phyloP scores from a whole-genome alignment of 2,113 vertebrate genomes.

The Hypanus sabinus region DNA sequence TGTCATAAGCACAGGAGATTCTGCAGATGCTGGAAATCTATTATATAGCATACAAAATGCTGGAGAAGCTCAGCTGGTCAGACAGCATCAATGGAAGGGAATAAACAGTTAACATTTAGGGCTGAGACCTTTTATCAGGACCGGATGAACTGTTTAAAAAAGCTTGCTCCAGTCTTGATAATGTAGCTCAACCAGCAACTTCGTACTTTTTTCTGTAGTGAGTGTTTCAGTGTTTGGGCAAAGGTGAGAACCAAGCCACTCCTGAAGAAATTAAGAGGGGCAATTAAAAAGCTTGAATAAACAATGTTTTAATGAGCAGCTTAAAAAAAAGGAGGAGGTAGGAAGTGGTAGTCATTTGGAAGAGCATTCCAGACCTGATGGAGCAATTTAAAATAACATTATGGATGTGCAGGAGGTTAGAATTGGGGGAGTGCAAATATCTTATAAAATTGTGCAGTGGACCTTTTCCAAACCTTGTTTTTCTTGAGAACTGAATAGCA shows the following conservation, averaged over 20 bases:
- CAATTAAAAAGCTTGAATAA: neutral
- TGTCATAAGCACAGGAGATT: too few species aligned
- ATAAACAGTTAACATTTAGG: too few species aligned
- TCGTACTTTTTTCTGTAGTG: neutral
- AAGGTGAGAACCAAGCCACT: neutral
- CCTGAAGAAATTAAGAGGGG: too few species aligned
- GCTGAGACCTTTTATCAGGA: too few species aligned
- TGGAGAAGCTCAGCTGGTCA: too few species aligned
- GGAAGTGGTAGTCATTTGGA: neutral
- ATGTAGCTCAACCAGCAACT: neutral
- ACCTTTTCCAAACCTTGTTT: neutral
- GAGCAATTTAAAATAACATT: neutral
- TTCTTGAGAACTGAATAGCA: neutral
- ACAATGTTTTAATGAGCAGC: neutral
- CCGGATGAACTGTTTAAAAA: neutral
- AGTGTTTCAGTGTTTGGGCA: neutral
- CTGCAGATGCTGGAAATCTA: too few species aligned
- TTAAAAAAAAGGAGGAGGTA: neutral
- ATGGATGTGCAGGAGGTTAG: neutral
- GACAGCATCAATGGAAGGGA: too few species aligned
- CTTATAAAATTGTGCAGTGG: neutral
- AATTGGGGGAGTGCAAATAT: neutral
- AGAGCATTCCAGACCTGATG: neutral
- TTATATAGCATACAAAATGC: too few species aligned
- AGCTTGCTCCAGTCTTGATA: neutral